These are phyloP conservation scores for Trematomus bernacchii DNA, from an alignment of 2,797 vertebrate species.

Conservation along the genomic window DNA sequence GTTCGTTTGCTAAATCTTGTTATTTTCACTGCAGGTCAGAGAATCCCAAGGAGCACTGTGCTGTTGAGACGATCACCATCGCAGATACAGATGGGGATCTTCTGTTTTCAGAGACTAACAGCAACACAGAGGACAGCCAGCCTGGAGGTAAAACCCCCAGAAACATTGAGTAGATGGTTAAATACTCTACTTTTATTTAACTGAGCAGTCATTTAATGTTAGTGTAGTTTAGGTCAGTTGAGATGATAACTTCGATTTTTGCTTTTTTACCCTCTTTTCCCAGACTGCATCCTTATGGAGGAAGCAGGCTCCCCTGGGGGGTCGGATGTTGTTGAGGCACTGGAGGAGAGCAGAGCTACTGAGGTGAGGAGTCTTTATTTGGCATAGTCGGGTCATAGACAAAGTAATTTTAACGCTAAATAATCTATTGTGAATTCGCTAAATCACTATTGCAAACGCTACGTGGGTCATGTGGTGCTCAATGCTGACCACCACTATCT, in stretches of 20 bases:
- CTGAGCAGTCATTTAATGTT: too few relatives aligned
- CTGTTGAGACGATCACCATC: slow-evolving; percentile 1
- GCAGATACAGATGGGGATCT: slow-evolving; percentile 39
- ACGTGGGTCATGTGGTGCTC: background rate
- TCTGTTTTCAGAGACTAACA: slow-evolving; percentile 53
- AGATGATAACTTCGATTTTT: background rate
- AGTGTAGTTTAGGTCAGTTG: background rate
- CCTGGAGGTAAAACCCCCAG: slow-evolving; percentile 66
- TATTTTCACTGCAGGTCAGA: slow-evolving; percentile 67
- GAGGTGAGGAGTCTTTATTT: slow-evolving; percentile 61
- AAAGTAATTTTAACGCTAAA: background rate
- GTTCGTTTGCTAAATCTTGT: background rate
- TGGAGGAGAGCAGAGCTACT: slow-evolving; percentile 66
- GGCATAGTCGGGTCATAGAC: background rate
- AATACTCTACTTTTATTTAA: background rate
- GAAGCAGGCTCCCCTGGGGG: slow-evolving; percentile 57
- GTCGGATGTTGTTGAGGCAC: slow-evolving; percentile 51
- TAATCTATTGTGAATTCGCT: background rate
- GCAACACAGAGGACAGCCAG: slow-evolving; percentile 52
- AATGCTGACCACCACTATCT: background rate
- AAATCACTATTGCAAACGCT: background rate
- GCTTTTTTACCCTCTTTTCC: background rate
- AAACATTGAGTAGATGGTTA: background rate
- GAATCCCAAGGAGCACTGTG: slow-evolving; percentile 47
- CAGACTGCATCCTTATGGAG: slow-evolving; percentile 63